A percentile compares a stretch with the other conserved stretches of the same genome.
Conservation (phyloP, 2,113 vertebrate species). For the Muntiacus muntjak region DNA sequence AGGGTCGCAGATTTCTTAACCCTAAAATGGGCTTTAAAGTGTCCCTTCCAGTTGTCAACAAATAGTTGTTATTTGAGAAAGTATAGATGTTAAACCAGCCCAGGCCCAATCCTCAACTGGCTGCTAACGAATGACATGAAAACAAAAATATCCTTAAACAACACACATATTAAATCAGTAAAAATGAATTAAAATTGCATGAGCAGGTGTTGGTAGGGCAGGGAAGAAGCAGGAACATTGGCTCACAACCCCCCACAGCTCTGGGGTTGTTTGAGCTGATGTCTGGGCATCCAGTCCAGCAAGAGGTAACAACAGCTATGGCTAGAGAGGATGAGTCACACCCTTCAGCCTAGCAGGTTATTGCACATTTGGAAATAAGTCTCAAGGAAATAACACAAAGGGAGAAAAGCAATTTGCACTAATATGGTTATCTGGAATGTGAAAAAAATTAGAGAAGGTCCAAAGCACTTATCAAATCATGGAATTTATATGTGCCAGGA, state of each 20-base stretch:
- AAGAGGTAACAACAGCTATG: background rate
- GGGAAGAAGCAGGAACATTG: background rate
- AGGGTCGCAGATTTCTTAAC: background rate
- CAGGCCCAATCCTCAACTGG: background rate
- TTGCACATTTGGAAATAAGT: constrained; percentile 40
- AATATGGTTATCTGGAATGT: constrained; percentile 41
- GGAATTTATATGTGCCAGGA: background rate
- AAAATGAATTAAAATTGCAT: background rate
- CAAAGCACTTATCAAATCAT: background rate
- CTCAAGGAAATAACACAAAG: constrained; percentile 29
- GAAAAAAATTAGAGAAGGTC: background rate
- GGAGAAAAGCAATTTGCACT: constrained; percentile 59
- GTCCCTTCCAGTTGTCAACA: background rate
- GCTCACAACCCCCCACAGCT: background rate
- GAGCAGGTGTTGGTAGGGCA: background rate
- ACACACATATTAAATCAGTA: background rate
- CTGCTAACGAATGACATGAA: background rate
- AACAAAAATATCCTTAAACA: background rate
- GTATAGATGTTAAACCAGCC: background rate
- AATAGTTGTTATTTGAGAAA: background rate
- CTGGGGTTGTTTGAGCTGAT: background rate
- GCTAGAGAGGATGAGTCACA: background rate
- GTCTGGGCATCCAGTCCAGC: background rate
- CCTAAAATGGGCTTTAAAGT: background rate
- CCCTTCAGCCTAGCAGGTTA: constrained; percentile 27